phyloP scores from a whole-genome alignment of 2,888 invertebrate species.

The Sycophila texana region DNA sequence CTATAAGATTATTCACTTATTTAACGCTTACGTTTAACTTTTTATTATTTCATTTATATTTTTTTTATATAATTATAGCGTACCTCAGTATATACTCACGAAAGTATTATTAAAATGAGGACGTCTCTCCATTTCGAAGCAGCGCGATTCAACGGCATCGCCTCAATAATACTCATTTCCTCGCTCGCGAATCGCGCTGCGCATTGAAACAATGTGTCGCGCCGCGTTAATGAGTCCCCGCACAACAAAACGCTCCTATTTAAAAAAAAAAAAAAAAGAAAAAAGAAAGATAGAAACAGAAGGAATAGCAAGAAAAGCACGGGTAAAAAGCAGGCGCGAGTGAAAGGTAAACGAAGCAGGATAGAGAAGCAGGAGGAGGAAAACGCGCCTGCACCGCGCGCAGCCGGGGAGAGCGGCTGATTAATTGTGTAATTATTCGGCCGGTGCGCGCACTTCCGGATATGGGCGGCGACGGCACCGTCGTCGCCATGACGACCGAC shows the following conservation, averaged over 20 bases:
- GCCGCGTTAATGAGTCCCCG: constrained; percentile 41
- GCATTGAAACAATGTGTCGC: constrained; percentile 43
- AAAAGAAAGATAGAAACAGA: too few species aligned
- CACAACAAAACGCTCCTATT: not conserved
- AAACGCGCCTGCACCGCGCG: not conserved
- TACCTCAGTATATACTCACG: constrained; percentile 10
- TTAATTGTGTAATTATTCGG: constrained; percentile 48
- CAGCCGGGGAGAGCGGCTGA: constrained; percentile 26
- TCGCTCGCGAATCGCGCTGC: not conserved
- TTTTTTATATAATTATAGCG: not conserved
- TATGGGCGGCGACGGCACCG: constrained; percentile 59
- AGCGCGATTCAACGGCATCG: constrained; percentile 20
- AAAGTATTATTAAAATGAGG: constrained; percentile 35
- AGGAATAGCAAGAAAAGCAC: not conserved
- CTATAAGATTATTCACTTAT: too few species aligned
- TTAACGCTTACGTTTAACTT: too few species aligned
- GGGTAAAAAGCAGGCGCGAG: not conserved
- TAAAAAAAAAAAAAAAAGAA: not conserved
- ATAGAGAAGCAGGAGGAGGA: not conserved
- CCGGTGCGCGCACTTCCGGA: constrained; percentile 61
- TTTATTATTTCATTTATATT: too few species aligned
- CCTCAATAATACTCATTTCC: constrained; percentile 22
- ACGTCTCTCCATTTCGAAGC: not conserved
- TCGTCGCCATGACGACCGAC: constrained; percentile 68
- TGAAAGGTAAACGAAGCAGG: constrained; percentile 3